Conservation (phyloP, 1,140 invertebrate genomes). For the Euglossa dilemma region DNA sequence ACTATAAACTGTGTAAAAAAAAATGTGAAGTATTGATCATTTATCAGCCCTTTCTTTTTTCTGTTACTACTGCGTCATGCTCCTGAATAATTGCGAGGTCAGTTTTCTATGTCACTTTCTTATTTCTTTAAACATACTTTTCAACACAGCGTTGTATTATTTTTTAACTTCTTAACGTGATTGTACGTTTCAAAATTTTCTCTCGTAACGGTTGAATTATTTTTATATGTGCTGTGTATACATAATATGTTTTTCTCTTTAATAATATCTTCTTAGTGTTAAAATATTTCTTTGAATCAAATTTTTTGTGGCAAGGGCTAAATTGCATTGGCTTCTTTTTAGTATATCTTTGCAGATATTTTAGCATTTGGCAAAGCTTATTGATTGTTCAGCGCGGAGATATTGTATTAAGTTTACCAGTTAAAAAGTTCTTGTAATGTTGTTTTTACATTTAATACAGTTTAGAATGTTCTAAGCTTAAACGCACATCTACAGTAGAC, state of each 20-base stretch:
- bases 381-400: conserved; percentile 9
- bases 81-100: conserved; percentile 79
- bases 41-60: conserved; percentile 77
- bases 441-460: conserved; percentile 6
- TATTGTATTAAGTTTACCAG: conserved; percentile 19
- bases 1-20: conserved; percentile 32
- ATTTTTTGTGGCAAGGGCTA: conserved; percentile 51
- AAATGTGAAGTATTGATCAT: conserved; percentile 67
- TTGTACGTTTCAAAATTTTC: conserved; percentile 31
- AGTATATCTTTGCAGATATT: conserved; percentile 43
- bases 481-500: conserved; percentile 37
- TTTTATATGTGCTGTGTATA: conserved; percentile 50
- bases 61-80: conserved; percentile 74
- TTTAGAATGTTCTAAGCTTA: conserved; percentile 20
- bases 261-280: conserved; percentile 26
- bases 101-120: conserved; percentile 82
- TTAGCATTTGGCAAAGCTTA: conserved; percentile 52
- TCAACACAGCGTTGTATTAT: conserved; percentile 45
- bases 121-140: conserved; percentile 77
- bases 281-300: conserved; percentile 21
- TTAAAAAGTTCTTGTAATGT: not conserved
- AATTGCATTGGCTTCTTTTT: conserved; percentile 51
- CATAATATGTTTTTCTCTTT: conserved; percentile 46
- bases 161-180: conserved; percentile 41
- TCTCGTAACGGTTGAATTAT: conserved; percentile 33